Conservation (phyloP, 2,888 invertebrate species). For the Flabesymbios commensalis region DNA sequence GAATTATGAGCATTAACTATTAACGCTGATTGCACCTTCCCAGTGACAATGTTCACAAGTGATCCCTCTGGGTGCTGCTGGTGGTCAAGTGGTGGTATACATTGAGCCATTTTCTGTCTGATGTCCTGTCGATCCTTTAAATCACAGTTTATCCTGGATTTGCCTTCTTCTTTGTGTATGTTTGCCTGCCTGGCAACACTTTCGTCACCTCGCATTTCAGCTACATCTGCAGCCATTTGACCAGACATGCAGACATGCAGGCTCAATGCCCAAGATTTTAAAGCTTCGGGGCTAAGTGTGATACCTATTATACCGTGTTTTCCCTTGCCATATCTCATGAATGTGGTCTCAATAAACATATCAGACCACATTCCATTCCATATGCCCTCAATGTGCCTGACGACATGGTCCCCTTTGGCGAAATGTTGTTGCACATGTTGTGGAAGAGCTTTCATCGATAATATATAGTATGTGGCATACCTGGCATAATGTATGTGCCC, state of each 20-base stretch:
- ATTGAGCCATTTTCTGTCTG: no score
- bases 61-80: no score
- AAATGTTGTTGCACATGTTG: slow-evolving; percentile 22
- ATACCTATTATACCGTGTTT: slow-evolving; percentile 36
- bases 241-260: slow-evolving; percentile 27
- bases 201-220: not conserved
- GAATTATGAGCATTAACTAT: not conserved
- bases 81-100: no score
- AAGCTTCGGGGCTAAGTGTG: slow-evolving; percentile 30
- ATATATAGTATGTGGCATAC: slow-evolving; percentile 36
- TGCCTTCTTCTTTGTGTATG: not conserved
- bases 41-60: not conserved
- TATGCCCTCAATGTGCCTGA: slow-evolving; percentile 31
- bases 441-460: slow-evolving; percentile 29
- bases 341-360: slow-evolving; percentile 40
- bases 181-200: not conserved
- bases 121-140: not conserved
- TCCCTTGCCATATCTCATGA: slow-evolving; percentile 40
- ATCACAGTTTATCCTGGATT: not conserved
- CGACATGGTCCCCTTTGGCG: slow-evolving; percentile 36
- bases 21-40: not conserved
- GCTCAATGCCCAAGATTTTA: slow-evolving; percentile 36
- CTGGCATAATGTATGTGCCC: slow-evolving; percentile 35
- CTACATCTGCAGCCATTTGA: slow-evolving; percentile 1
- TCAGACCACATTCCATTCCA: slow-evolving; percentile 41